A percentile compares a stretch with the other conserved stretches of the same genome.
These are phyloP conservation scores for Esox lucius DNA, from an alignment of 2,797 vertebrate species.

Conservation along the genomic window DNA sequence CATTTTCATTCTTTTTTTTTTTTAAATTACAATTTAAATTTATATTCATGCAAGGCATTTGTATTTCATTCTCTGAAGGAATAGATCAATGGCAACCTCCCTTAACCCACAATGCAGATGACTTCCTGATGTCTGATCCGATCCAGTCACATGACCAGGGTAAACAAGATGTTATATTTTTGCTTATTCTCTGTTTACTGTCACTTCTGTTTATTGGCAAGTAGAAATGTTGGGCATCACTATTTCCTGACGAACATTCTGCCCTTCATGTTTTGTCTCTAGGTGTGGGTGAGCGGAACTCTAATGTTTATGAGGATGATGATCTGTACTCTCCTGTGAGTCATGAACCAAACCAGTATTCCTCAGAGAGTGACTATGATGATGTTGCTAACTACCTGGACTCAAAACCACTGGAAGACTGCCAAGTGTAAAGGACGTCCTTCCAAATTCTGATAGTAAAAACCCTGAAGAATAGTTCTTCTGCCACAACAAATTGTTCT, in stretches of 20 bases:
- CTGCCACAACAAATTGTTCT: too few species aligned
- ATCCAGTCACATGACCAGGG: background rate
- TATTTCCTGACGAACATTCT: constrained; percentile 16
- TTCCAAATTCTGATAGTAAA: too few species aligned
- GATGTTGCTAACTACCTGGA: constrained; percentile 43
- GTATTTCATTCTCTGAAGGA: background rate
- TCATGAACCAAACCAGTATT: constrained; percentile 34
- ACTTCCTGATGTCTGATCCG: background rate
- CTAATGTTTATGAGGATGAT: constrained; percentile 26
- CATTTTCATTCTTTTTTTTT: too few species aligned
- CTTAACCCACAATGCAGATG: background rate
- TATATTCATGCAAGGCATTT: background rate
- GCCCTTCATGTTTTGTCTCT: background rate
- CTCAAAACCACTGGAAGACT: background rate
- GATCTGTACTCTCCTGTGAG: constrained; percentile 62
- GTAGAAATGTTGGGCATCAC: background rate
- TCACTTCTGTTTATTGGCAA: background rate
- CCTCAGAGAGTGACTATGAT: constrained; percentile 60
- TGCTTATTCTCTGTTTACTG: background rate
- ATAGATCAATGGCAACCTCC: background rate
- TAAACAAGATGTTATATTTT: background rate
- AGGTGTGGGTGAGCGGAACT: constrained; percentile 21
- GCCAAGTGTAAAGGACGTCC: background rate
- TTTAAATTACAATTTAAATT: too few species aligned
- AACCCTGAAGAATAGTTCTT: too few species aligned